Base-by-base conservation (phyloP, 2,797 vertebrate genomes). In the Brotogeris chrysoptera region DNA sequence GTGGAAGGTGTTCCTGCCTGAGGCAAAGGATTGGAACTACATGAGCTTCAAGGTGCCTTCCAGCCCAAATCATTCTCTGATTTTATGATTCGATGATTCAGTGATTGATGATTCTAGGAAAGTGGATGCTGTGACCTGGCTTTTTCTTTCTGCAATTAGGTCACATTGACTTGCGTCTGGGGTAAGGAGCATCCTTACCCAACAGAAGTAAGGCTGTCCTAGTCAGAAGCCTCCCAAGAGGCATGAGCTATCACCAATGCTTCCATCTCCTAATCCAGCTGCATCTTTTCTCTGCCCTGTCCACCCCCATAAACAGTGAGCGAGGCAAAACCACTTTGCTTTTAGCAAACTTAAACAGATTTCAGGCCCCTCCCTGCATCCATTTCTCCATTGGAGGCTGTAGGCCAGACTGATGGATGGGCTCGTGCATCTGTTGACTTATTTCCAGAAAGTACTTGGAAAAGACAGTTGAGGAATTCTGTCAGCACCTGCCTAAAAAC, bases 181-280 rank as follows among this genome's bases (percentile, higher is more conserved):
- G 59, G n/a, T 59, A 6, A 39, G 59, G 59, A 84, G 4, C 52
- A 53, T 47, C 46, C 73, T 46, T 27, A 38, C 50, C 38, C 24
- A 5, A 5, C 38, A 71, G 49, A 71, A 50, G 57, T 10, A n/a
- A 64, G 43, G 11, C 16, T 27, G 0, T 34, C 63, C 32, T 4
- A 3, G 38, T 13, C n/a, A 34, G 41, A 47, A 71, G 18, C 34
- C 16, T 60, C 52, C 21, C 52, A 46, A 41, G 59, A 28, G 12
- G 19, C 30, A 23, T 2, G 34, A 52, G 53, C 32, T 20, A 2
- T 41, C 25, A 12, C 13, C 44, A 10, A 0, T 3, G 8, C 28
- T 59, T 44, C 50, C 17, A 5, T 7, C 23, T 70, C 38, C 43
- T 10, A 3, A 18, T 38, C 36, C 60, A 46, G 60, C 24, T 30